Base-by-base conservation (phyloP, 2,113 vertebrate species). In the Heterotilapia buettikoferi region DNA sequence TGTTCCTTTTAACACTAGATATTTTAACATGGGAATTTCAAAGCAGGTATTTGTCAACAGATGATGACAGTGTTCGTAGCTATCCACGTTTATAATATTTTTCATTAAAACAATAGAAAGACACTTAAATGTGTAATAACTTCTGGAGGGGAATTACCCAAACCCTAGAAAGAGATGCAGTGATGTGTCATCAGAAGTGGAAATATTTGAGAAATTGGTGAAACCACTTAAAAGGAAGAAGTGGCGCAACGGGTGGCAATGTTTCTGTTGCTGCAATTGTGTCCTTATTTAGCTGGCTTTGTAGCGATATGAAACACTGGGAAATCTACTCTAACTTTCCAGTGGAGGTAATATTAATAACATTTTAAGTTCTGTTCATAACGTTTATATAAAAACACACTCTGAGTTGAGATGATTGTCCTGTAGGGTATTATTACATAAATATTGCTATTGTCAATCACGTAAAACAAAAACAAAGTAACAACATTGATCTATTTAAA, bases 141-240 rank as follows among this genome's bases (percentile, higher is more conserved):
- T 19, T 29, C 3, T 33, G 29, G 29, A 63, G 59, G 59, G 18
- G 31, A 36, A 63, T n/a, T 36, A n/a, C 59, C 59, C 31, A 36
- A 63, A 63, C 59, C 9, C 18, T 7, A 36, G 59, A 36, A 63
- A 63, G 18, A 36, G 6, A 36, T 36, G 18, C 59, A 63, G 31
- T 36, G 9, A 7, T 36, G 18, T n/a, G 59, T 36, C 31, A n/a
- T 63, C 59, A 36, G 18, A 36, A 63, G 59, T 63, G 59, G 18
- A 36, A 63, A 63, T 63, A 36, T n/a, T 63, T 63, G 18, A 66
- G 18, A 66, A n/a, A 66, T 5, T 36, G 61, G 31, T 36, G 31
- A 36, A 63, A 63, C 6, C 18, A 66, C 31, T 66, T 66, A 66
- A 66, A 66, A 66, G 4, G 61, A 66, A 66, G 61, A n/a, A 66